These are phyloP conservation scores for Drosophila nigricruria DNA, from an alignment of 2,888 invertebrate species.

Conservation along the genomic window DNA sequence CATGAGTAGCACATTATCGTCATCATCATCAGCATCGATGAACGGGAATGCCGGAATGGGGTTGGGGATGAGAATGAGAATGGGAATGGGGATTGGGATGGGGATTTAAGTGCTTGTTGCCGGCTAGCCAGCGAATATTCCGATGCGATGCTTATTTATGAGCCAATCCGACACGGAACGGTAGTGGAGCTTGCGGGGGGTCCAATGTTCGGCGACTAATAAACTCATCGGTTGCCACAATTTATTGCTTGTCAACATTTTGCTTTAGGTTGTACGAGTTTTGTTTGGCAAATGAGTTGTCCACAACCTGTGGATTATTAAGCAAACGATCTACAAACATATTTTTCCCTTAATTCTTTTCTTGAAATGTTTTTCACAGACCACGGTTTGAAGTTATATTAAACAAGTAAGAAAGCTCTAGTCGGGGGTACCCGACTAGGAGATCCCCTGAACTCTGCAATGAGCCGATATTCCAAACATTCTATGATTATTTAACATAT, in stretches of 20 bases:
- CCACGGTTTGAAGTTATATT: neutral
- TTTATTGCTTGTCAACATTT: conserved; percentile 55
- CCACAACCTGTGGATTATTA: neutral
- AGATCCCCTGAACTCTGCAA: too few species aligned
- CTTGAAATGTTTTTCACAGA: neutral
- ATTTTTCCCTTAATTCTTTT: too few species aligned
- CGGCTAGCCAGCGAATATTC: conserved; percentile 7
- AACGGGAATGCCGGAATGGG: conserved; percentile 30
- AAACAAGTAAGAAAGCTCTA: too few species aligned
- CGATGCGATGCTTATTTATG: conserved; percentile 59
- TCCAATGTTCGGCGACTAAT: conserved; percentile 54
- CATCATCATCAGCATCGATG: conserved; percentile 55
- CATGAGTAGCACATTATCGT: conserved; percentile 44
- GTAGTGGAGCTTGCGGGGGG: neutral
- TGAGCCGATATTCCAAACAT: too few species aligned
- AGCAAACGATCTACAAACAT: neutral
- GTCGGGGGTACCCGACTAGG: too few species aligned
- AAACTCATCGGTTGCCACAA: conserved; percentile 64
- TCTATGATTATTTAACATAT: too few species aligned
- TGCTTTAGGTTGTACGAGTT: conserved; percentile 10
- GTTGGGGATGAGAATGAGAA: conserved; percentile 29
- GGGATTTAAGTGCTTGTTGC: conserved; percentile 63
- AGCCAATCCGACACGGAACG: conserved; percentile 28
- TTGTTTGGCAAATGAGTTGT: neutral
- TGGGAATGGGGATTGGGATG: conserved; percentile 32